phyloP scores from a whole-genome alignment of 2,113 vertebrate species.

The Carassius auratus region DNA sequence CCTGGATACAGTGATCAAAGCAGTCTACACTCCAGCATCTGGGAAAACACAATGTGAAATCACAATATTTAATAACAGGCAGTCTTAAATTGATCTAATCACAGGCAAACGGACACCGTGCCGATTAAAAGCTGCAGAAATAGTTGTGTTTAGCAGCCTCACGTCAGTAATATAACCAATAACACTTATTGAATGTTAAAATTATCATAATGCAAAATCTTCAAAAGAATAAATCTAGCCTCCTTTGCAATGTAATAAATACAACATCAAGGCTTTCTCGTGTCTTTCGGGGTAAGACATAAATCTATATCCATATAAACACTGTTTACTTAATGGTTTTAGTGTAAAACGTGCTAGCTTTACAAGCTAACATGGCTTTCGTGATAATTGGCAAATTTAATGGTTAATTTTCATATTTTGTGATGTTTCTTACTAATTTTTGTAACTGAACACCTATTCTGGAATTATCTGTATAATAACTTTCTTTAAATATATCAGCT shows the following conservation, averaged over 20 bases:
- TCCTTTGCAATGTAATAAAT: neutral
- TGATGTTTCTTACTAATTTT: neutral
- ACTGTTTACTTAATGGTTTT: neutral
- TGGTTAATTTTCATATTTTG: neutral
- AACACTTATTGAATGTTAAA: neutral
- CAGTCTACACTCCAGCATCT: slow-evolving; percentile 42
- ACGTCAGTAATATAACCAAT: neutral
- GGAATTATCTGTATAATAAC: neutral
- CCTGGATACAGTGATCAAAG: neutral
- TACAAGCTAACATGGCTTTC: neutral
- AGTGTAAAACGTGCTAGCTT: neutral
- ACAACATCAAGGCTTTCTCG: neutral
- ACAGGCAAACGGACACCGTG: neutral
- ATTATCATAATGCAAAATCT: neutral
- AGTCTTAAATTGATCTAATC: neutral
- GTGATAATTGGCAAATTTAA: neutral
- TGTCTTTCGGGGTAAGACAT: neutral
- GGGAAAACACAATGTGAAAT: neutral
- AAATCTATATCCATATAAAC: neutral
- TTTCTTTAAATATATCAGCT: neutral
- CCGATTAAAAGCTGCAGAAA: neutral
- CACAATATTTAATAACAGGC: neutral
- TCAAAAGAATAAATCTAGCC: neutral
- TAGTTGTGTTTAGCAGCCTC: neutral
- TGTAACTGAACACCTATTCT: neutral